phyloP scores from a whole-genome alignment of 2,113 vertebrate species.

The Dromaius novaehollandiae region DNA sequence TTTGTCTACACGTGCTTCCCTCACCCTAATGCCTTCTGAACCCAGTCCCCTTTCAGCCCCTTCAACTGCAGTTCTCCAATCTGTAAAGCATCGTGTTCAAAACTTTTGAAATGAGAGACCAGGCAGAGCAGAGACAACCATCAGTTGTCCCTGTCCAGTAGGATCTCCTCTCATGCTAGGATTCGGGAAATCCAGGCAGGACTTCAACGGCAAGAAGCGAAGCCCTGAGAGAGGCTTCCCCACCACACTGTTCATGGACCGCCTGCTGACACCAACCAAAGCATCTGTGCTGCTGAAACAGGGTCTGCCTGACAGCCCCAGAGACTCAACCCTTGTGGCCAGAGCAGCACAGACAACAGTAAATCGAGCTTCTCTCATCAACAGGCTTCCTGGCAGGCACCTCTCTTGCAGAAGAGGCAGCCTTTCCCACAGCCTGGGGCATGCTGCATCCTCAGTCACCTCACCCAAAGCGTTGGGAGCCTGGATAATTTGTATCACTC shows the following conservation, averaged over 20 bases:
- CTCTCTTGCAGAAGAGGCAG: too few relatives aligned
- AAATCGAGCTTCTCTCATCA: not conserved
- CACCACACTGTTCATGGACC: too few relatives aligned
- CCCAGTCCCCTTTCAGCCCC: too few relatives aligned
- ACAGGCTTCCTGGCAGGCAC: too few relatives aligned
- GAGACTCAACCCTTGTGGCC: not conserved
- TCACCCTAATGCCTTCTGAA: too few relatives aligned
- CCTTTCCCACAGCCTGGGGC: too few relatives aligned
- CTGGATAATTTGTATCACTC: not conserved
- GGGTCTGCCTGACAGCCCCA: rapidly evolving
- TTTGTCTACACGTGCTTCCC: too few relatives aligned
- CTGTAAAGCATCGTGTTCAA: not conserved
- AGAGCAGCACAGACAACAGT: not conserved
- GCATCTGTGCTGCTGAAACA: not conserved
- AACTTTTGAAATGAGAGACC: too few relatives aligned
- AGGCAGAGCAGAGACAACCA: too few relatives aligned
- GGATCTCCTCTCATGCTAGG: not conserved
- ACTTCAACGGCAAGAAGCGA: rapidly evolving
- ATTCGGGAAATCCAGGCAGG: not conserved
- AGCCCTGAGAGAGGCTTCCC: not conserved
- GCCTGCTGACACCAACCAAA: not conserved
- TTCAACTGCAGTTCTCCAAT: too few relatives aligned
- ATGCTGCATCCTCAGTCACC: too few relatives aligned
- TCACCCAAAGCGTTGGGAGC: too few relatives aligned
- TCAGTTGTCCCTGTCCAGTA: not conserved